Evolutionary conservation across 2,113 vertebrate species (phyloP).

Genomic region (Beaufortia kweichowensis): DNA sequence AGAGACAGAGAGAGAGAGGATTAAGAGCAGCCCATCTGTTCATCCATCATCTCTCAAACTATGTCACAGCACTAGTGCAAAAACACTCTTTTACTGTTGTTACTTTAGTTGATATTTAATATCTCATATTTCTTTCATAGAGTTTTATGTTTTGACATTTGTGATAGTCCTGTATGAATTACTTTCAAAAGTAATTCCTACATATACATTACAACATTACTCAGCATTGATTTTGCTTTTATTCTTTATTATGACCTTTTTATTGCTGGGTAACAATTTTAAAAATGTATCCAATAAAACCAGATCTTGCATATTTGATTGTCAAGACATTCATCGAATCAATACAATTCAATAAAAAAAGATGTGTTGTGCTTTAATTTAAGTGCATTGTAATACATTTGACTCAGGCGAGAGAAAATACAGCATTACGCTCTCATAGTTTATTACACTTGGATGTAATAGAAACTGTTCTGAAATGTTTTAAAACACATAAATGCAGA

Average conservation of each 20-base stretch:
- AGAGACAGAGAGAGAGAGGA: conserved; percentile 15
- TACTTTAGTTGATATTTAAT: no score
- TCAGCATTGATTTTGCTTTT: not conserved
- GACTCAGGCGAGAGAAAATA: no score
- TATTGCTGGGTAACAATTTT: not conserved
- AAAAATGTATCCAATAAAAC: not conserved
- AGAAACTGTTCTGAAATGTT: not conserved
- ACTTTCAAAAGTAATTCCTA: no score
- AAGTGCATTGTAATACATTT: not conserved
- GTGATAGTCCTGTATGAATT: no score
- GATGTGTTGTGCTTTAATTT: not conserved
- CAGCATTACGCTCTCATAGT: no score
- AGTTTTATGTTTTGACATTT: no score
- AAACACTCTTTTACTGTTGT: no score
- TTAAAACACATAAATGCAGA: not conserved
- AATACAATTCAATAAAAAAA: not conserved
- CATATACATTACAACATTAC: no score
- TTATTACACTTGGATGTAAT: not conserved
- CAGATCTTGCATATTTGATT: not conserved
- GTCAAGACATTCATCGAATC: not conserved
- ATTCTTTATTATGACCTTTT: conserved; percentile 10
- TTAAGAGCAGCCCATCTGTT: conserved; percentile 69
- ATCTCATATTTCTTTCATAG: no score
- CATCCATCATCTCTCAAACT: conserved; percentile 47
- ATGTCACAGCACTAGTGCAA: no score